Evolutionary conservation across 1,140 invertebrate species (phyloP).

Genomic region (Pararge aegeria): DNA sequence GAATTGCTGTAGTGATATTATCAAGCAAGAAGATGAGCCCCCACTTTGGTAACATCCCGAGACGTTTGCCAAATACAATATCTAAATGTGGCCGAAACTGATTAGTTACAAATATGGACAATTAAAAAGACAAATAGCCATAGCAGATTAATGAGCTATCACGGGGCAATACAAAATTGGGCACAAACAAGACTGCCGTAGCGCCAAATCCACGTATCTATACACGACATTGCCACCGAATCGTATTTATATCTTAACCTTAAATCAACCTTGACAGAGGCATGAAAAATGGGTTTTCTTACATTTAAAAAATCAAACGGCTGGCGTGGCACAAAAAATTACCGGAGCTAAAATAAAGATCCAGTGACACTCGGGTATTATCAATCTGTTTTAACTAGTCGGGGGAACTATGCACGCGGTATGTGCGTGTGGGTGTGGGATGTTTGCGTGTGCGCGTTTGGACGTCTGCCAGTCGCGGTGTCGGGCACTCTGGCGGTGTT

Average conservation of each 20-base stretch:
- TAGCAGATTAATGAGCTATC: conserved; percentile 10
- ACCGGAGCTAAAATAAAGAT: conserved; percentile 62
- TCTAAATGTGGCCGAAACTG: neutral
- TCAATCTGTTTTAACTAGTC: conserved; percentile 71
- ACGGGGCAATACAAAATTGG: conserved; percentile 41
- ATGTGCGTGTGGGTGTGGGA: conserved; percentile 35
- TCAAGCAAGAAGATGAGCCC: too few species aligned
- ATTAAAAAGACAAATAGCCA: conserved; percentile 26
- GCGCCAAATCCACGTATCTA: conserved; percentile 39
- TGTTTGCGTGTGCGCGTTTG: conserved; percentile 36
- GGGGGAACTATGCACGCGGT: conserved; percentile 49
- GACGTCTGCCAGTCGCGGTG: conserved; percentile 25
- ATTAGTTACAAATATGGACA: conserved; percentile 13
- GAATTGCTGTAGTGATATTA: too few species aligned
- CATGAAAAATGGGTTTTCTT: conserved; percentile 65
- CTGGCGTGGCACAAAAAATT: conserved; percentile 46
- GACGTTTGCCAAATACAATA: neutral
- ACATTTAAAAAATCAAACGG: conserved; percentile 64
- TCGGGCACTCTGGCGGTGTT: conserved; percentile 15
- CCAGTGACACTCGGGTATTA: conserved; percentile 70
- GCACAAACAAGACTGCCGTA: conserved; percentile 30
- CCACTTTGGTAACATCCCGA: neutral
- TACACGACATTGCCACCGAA: conserved; percentile 50
- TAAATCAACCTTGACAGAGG: conserved; percentile 77
- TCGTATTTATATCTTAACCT: conserved; percentile 72